phyloP scores from a whole-genome alignment of 2,888 invertebrate genomes.

The Torymus texanus region DNA sequence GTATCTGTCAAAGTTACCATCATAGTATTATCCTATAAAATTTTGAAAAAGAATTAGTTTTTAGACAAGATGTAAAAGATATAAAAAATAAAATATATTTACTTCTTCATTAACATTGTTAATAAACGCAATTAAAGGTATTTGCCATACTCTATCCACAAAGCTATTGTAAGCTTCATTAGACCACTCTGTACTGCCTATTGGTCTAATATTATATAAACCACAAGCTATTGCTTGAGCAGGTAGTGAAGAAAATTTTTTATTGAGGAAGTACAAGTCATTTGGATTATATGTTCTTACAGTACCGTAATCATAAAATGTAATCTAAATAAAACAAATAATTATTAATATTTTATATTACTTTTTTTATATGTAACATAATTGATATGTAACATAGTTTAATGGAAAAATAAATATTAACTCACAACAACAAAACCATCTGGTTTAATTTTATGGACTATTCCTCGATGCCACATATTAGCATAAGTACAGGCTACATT shows the following conservation, averaged over 20 bases:
- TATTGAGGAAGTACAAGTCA: constrained; percentile 66
- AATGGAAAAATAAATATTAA: constrained; percentile 36
- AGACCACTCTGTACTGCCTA: constrained; percentile 61
- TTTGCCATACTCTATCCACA: constrained; percentile 51
- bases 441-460: constrained; percentile 66
- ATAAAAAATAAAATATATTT: constrained; percentile 39
- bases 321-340: constrained; percentile 61
- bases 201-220: constrained; percentile 66
- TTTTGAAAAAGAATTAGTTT: constrained; percentile 3
- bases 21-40: constrained; percentile 68
- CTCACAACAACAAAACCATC: constrained; percentile 67
- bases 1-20: constrained; percentile 66
- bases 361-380: not conserved
- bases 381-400: not conserved
- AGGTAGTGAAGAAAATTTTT: constrained; percentile 66
- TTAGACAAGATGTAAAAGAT: constrained; percentile 6
- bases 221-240: constrained; percentile 71
- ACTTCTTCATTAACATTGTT: constrained; percentile 62
- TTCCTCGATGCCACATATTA: constrained; percentile 68
- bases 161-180: constrained; percentile 59
- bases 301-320: constrained; percentile 73
- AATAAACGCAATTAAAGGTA: constrained; percentile 63
- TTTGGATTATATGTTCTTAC: constrained; percentile 63
- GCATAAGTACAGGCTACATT: constrained; percentile 69
- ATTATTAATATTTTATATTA: not conserved